Evolutionary conservation across 2,888 invertebrate species (phyloP).

Genomic region (Schizotus pectinicornis): DNA sequence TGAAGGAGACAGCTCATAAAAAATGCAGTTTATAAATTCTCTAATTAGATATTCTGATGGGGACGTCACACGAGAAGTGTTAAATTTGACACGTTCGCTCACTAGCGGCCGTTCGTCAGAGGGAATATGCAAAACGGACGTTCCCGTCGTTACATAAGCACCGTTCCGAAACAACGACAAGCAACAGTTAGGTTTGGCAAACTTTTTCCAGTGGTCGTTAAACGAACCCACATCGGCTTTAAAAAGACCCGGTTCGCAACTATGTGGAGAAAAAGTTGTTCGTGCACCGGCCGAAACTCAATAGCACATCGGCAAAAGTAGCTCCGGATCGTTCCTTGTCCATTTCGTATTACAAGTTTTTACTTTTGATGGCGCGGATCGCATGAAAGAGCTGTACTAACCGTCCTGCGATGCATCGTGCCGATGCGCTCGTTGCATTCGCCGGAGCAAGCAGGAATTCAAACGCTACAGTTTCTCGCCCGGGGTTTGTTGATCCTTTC

Average conservation of each 20-base stretch:
- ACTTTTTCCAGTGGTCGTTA: constrained; percentile 37
- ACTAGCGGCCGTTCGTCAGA: constrained; percentile 1
- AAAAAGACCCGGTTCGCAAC: constrained; percentile 41
- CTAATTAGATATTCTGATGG: background rate
- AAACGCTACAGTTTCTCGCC: constrained; percentile 33
- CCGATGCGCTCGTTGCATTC: constrained; percentile 19
- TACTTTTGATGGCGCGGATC: constrained; percentile 38
- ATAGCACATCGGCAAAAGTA: constrained; percentile 13
- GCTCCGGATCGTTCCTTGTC: constrained; percentile 36
- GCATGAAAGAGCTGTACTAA: constrained; percentile 35
- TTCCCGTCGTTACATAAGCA: constrained; percentile 16
- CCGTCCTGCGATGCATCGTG: constrained; percentile 29
- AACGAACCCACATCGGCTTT: constrained; percentile 36
- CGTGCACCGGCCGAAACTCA: constrained; percentile 37
- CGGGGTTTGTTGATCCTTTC: constrained; percentile 1
- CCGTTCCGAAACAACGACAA: constrained; percentile 14
- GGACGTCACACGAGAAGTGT: too few species aligned
- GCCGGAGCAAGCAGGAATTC: constrained; percentile 29
- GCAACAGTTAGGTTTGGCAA: constrained; percentile 37
- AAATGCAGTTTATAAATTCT: too few species aligned
- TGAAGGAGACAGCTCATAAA: too few species aligned
- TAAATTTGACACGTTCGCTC: background rate
- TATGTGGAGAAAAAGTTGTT: constrained; percentile 44
- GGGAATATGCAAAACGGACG: constrained; percentile 8
- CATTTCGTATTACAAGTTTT: constrained; percentile 46